Base-by-base conservation (phyloP, 2,888 invertebrate genomes). In the Parapristionchus giblindavisi region DNA sequence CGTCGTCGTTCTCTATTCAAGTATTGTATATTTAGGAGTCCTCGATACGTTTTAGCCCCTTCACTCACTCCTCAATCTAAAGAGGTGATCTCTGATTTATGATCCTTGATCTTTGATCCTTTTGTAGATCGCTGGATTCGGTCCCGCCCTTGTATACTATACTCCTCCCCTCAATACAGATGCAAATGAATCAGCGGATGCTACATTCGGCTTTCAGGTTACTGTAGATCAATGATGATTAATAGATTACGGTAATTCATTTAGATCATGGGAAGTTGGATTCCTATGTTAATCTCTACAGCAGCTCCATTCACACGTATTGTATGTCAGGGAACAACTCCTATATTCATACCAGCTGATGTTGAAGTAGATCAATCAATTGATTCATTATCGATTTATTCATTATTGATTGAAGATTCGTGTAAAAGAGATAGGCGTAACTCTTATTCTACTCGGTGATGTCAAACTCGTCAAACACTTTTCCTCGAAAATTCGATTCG, bases 181-280 rank as follows among this genome's bases (percentile, higher is more conserved):
- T 27, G 68, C 36, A 36, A 3, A 2, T 3, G 27, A 34, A n/a
- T 36, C 21, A 52, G 36, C 24, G 24, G 52, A 68, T 52, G 51
- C 52, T 14, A 51, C 51, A 51, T 68, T 68, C 68, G 51, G 51
- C n/a, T 68, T 68, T 52, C 51, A 68, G 68, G 68, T 68, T 68
- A 43, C 63, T 14, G 63, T 65, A 65, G 63, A 14, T 27, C 21
- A 3, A 2, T 3, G 43, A 24, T 21, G 4, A 8, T 21, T 0
- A 27, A 27, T 8, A 29, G 48, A 63, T 43, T n/a, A n/a, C 43
- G 43, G 48, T 65, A 65, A 43, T 65, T 43, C 3, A 21, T n/a
- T n/a, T 43, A 65, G 63, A 65, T 65, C 17, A 38, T 52, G 34
- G 34, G 68, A 8, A 52, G 68, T 36, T 68, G 68, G 68, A 52